These are phyloP conservation scores for Limnephilus lunatus DNA, from an alignment of 2,888 invertebrate species.

Conservation along the genomic window DNA sequence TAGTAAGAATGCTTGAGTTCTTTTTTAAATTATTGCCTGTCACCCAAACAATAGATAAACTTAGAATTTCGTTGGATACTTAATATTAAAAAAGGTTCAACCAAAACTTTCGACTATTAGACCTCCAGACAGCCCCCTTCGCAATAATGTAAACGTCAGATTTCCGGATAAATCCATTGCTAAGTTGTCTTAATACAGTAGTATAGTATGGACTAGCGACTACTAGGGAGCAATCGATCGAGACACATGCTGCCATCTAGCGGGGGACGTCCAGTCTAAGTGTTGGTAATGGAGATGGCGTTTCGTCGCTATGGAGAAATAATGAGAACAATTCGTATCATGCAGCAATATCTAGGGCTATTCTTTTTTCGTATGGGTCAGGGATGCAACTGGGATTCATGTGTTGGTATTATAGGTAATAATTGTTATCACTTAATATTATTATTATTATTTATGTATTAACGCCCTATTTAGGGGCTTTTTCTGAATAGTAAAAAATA, in stretches of 20 bases:
- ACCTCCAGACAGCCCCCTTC: neutral
- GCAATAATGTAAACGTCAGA: conserved; percentile 2
- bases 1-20: too few relatives aligned
- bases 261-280: neutral
- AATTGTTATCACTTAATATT: too few relatives aligned
- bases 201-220: neutral
- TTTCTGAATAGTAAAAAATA: too few relatives aligned
- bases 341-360: neutral
- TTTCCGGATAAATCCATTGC: conserved; percentile 46
- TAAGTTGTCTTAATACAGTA: conserved; percentile 53
- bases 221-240: conserved; percentile 48
- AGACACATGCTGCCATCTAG: conserved; percentile 46
- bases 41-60: too few relatives aligned
- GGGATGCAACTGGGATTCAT: neutral
- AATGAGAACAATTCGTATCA: neutral
- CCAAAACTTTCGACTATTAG: neutral
- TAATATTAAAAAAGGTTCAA: neutral
- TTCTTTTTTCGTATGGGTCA: neutral
- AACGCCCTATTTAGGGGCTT: too few relatives aligned
- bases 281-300: neutral
- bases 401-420: neutral
- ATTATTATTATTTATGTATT: too few relatives aligned
- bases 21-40: too few relatives aligned
- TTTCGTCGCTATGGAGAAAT: neutral
- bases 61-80: neutral